Evolutionary conservation across 2,113 vertebrate genomes (phyloP).

Genomic region (Craseonycteris thonglongyai): DNA sequence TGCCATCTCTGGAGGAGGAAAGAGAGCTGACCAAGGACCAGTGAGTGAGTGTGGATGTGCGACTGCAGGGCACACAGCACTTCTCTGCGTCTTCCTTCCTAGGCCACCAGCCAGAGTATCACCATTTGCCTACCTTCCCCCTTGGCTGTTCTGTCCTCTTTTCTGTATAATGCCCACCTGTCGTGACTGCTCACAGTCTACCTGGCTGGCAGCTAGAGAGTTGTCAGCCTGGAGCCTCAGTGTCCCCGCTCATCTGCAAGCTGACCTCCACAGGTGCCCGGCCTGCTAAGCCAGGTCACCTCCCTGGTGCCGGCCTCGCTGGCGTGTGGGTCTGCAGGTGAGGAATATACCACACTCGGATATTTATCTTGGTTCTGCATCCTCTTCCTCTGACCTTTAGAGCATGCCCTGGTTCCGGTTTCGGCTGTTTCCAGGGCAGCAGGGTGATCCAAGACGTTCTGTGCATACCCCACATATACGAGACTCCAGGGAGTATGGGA

Average conservation of each 20-base stretch:
- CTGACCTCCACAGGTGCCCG: background rate
- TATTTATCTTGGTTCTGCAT: background rate
- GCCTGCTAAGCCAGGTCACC: background rate
- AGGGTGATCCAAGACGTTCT: background rate
- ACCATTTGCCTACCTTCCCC: background rate
- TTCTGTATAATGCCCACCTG: background rate
- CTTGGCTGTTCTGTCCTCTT: background rate
- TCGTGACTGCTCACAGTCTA: background rate
- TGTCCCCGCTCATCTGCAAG: background rate
- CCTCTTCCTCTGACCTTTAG: background rate
- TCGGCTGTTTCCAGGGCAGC: background rate
- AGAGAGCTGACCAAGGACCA: background rate
- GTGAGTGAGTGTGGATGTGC: background rate
- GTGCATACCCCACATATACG: background rate
- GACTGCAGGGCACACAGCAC: background rate
- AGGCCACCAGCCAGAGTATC: fast-evolving
- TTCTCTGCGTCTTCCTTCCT: background rate
- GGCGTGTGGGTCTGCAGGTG: background rate
- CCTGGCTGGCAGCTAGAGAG: background rate
- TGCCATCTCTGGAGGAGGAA: background rate
- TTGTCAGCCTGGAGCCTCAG: background rate
- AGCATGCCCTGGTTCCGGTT: background rate
- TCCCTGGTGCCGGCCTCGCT: background rate
- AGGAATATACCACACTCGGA: background rate
- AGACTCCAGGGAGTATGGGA: background rate